Evolutionary conservation across 2,888 invertebrate genomes (phyloP), one percentile per base, ranked within the genome.

Genomic region (Gymnocheta viridis): DNA sequence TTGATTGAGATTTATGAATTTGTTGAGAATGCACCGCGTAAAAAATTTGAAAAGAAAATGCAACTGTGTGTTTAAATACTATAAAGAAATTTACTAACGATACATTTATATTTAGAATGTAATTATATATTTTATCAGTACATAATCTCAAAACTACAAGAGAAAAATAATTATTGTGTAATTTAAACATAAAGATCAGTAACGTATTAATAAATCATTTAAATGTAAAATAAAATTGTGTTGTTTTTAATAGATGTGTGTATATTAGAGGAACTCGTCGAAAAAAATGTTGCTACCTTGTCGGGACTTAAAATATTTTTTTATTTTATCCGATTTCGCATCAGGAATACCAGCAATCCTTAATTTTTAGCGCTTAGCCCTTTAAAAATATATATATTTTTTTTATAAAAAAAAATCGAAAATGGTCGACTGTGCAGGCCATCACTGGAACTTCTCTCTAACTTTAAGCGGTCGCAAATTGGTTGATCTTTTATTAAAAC

Each of bases 171-270:
- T 47, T 32, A 4, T 47, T 58, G 72, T 58, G 56, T 72, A 58
- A 41, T 51, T 19, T 29, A 41, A 54, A 41, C 9, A 19, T 49
- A 44, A 58, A 6, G 22, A 73, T 29, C 35, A 49, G 4, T 49
- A 38, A 60, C 5, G 79, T 82, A 38, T 67, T n/a, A 62, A 73
- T 62, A 79, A 72, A 67, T 58, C 58, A 66, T 58, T 38, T 64
- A n/a, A 64, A 51, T 74, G 73, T 73, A 62, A 60, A 60, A 60
- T 10, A 67, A 58, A 47, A 47, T 5, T 10, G 1, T 32, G 32
- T 10, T 58, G 3, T 17, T 10, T 17, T 44, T 44, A 41, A n/a
- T 35, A n/a, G n/a, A n/a, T n/a, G n/a, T n/a, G n/a, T n/a, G n/a
- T n/a, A n/a, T n/a, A n/a, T n/a, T n/a, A n/a, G n/a, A n/a, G n/a